Conservation (phyloP, 1,140 invertebrate species). For the Drosophila nigrodunni region DNA sequence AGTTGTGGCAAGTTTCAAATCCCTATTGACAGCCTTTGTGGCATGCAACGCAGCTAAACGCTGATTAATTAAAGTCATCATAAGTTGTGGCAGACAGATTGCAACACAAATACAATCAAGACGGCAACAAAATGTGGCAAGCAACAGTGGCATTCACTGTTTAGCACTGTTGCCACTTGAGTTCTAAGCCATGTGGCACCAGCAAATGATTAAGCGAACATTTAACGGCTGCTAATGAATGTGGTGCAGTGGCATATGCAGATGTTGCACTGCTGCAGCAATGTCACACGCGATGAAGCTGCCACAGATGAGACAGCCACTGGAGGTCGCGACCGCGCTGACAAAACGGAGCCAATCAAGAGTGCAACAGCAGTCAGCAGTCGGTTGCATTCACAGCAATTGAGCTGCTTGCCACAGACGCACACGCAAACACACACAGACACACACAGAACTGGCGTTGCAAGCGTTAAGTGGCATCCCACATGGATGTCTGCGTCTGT, state of each 20-base stretch:
- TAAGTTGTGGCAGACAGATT: slow-evolving; percentile 72
- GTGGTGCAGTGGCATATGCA: slow-evolving; percentile 64
- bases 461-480: slow-evolving; percentile 63
- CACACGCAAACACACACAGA: not conserved
- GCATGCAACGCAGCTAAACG: slow-evolving; percentile 65
- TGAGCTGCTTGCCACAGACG: slow-evolving; percentile 39
- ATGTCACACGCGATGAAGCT: slow-evolving; percentile 73
- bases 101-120: slow-evolving; percentile 80
- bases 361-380: slow-evolving; percentile 24
- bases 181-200: slow-evolving; percentile 50
- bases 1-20: slow-evolving; percentile 3
- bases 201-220: slow-evolving; percentile 75
- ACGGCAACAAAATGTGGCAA: slow-evolving; percentile 60
- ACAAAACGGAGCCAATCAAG: slow-evolving; percentile 54
- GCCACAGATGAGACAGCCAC: slow-evolving; percentile 30
- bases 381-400: slow-evolving; percentile 49
- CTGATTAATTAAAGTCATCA: slow-evolving; percentile 82
- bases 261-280: slow-evolving; percentile 32
- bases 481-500: slow-evolving; percentile 71
- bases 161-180: slow-evolving; percentile 39
- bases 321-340: slow-evolving; percentile 68
- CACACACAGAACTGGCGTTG: not conserved
- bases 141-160: slow-evolving; percentile 52
- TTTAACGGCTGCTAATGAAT: slow-evolving; percentile 82
- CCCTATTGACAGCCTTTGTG: slow-evolving; percentile 2